Evolutionary conservation across 2,113 vertebrate species (phyloP).

Genomic region (Ciconia maguari): DNA sequence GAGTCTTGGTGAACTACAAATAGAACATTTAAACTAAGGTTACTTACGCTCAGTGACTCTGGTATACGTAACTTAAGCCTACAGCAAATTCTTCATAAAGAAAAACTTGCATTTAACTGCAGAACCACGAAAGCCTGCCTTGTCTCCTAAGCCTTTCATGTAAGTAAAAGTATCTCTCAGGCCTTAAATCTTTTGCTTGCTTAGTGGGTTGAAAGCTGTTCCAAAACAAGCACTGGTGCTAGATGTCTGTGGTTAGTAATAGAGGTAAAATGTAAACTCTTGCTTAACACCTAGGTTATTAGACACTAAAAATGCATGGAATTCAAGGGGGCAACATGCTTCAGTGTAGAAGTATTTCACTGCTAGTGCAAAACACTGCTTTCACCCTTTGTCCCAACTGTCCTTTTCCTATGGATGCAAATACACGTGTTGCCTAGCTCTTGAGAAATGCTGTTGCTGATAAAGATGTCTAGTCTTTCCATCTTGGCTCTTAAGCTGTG

Average conservation of each 20-base stretch:
- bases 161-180: neutral
- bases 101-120: neutral
- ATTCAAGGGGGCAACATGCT: neutral
- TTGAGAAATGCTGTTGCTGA: neutral
- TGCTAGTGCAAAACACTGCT: neutral
- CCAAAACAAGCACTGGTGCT: neutral
- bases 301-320: conserved; percentile 49
- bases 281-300: conserved; percentile 8
- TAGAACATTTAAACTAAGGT: neutral
- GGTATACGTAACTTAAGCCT: neutral
- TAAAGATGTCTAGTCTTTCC: neutral
- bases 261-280: conserved; percentile 14
- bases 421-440: neutral
- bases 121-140: neutral
- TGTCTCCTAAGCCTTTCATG: neutral
- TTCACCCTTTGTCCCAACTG: neutral
- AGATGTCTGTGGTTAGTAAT: neutral
- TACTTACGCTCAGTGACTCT: neutral
- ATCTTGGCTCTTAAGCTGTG: neutral
- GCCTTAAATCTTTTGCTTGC: neutral
- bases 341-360: neutral
- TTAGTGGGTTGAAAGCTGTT: neutral
- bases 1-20: neutral
- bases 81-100: neutral
- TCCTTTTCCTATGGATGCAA: neutral